A percentile compares a stretch with the other conserved stretches of the same genome.
These are phyloP conservation scores for Caenorhabditis doughertyi DNA, from an alignment of 2,888 invertebrate genomes.

Conservation along the genomic window DNA sequence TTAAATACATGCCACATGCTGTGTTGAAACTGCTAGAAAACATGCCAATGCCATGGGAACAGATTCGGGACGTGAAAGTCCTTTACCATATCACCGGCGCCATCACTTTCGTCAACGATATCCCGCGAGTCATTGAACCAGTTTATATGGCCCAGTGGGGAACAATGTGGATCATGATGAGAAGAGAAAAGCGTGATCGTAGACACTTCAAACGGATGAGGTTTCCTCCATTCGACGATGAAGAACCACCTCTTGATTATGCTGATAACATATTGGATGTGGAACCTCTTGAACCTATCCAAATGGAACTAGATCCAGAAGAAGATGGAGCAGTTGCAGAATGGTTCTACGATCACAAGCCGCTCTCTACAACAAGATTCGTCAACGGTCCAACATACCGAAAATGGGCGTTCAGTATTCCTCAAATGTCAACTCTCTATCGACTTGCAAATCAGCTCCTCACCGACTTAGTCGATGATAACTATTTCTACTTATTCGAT, in stretches of 20 bases:
- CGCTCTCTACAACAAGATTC: conserved; percentile 91
- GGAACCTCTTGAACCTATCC: conserved; percentile 97
- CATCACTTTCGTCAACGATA: conserved; percentile 99
- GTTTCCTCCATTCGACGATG: conserved; percentile 99
- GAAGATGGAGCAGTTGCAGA: conserved; percentile 89
- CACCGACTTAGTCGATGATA: conserved; percentile 94
- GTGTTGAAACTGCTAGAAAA: conserved; percentile 98
- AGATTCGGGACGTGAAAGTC: conserved; percentile 96
- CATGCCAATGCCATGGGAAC: conserved; percentile 99
- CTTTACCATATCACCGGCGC: conserved; percentile 99
- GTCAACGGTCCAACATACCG: conserved; percentile 98
- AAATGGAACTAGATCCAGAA: conserved; percentile 95
- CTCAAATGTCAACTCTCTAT: conserved; percentile 98
- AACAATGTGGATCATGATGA: conserved; percentile 99
- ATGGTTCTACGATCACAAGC: conserved; percentile 99
- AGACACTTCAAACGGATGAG: conserved; percentile 99
- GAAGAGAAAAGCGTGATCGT: conserved; percentile 96
- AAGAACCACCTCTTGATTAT: conserved; percentile 99
- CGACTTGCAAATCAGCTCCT: conserved; percentile 97
- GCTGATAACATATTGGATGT: conserved; percentile 99
- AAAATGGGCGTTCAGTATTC: conserved; percentile 95
- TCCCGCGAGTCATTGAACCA: conserved; percentile 99
- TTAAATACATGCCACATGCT: conserved; percentile 99
- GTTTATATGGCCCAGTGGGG: conserved; percentile 99
- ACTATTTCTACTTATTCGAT: conserved; percentile 99